Base-by-base conservation (phyloP, 2,888 invertebrate genomes). In the Himalopsyche kuldschensis region DNA sequence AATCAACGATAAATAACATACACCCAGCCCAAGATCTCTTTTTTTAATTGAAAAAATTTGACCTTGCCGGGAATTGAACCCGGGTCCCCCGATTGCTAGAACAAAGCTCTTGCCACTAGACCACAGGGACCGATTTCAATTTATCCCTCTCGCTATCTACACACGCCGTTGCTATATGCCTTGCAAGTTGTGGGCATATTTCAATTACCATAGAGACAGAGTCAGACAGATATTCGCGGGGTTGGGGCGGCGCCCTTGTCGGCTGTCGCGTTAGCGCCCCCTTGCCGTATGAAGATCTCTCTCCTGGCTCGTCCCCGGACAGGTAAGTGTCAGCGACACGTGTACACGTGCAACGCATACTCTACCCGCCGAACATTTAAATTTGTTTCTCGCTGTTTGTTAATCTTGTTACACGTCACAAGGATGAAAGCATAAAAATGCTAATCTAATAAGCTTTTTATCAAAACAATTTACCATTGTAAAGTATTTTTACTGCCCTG, bases 321-420 rank as follows among this genome's bases (percentile, higher is more conserved):
- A 76, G 76, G 76, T 76, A 32, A 41, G 76, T 76, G 76, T 76
- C 76, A 76, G 76, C 76, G 76, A 76, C 76, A 76, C 76, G 76
- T 76, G 76, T 76, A 76, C 76, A 76, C 76, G 69, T 69, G 69
- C 69, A 27, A 8, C 69, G 69, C 69, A 27, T 27, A 35, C 10
- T 76, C 35, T 76, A 32, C 76, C 17, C 11, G 8, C 20, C 76
- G 11, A 35, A 76, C 35, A 35, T 76, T 76, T 41, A 76, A 76
- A 76, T 35, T 41, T 76, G 32, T 76, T 76, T 41, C n/a, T 41
- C 11, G 76, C 32, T 32, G 20, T 32, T 76, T 32, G 41, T 76
- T 76, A 76, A 27, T 27, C 69, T 69, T 27, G 69, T 69, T 69
- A 69, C 41, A 35, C 32, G 76, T 41, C 32, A 76, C 27, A 27